Percentiles rank a stretch among this genome's conserved stretches.
phyloP scores from a whole-genome alignment of 2,113 vertebrate species.

The Mesembrinibis cayennensis region DNA sequence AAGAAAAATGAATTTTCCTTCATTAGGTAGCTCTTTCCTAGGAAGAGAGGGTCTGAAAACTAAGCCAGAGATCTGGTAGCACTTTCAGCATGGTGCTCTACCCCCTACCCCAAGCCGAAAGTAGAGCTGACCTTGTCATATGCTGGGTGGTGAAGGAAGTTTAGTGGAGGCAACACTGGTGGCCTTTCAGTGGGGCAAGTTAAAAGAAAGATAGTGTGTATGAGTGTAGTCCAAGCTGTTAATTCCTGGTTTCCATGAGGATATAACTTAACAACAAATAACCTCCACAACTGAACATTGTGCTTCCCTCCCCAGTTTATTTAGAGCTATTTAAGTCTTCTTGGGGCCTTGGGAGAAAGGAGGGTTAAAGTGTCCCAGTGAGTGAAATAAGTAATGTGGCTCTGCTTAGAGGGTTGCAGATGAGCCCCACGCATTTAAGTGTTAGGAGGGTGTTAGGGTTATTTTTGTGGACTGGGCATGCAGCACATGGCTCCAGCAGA shows the following conservation, averaged over 20 bases:
- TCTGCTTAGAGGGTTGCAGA: not conserved
- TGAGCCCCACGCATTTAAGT: not conserved
- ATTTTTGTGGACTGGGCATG: not conserved
- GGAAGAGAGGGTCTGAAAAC: not conserved
- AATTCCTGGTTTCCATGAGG: not conserved
- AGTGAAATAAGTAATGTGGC: not conserved
- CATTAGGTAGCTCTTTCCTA: not conserved
- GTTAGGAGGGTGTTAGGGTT: too few species aligned
- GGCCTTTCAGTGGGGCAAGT: not conserved
- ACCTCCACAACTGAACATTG: not conserved
- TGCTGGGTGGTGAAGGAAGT: not conserved
- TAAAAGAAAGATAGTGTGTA: not conserved
- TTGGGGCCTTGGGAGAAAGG: not conserved
- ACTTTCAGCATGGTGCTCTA: not conserved
- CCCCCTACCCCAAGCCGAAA: not conserved
- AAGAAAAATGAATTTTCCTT: not conserved
- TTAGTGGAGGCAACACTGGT: not conserved
- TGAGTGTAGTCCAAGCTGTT: not conserved
- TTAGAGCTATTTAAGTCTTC: not conserved
- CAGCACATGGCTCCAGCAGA: not conserved
- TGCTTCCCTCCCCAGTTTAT: not conserved
- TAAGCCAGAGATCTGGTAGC: too few species aligned
- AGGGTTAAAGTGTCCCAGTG: not conserved
- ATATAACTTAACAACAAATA: not conserved
- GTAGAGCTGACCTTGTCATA: accelerated